Percentiles rank a stretch among this genome's conserved stretches.
phyloP scores from a whole-genome alignment of 2,113 vertebrate species.

The Erpornis zantholeuca region DNA sequence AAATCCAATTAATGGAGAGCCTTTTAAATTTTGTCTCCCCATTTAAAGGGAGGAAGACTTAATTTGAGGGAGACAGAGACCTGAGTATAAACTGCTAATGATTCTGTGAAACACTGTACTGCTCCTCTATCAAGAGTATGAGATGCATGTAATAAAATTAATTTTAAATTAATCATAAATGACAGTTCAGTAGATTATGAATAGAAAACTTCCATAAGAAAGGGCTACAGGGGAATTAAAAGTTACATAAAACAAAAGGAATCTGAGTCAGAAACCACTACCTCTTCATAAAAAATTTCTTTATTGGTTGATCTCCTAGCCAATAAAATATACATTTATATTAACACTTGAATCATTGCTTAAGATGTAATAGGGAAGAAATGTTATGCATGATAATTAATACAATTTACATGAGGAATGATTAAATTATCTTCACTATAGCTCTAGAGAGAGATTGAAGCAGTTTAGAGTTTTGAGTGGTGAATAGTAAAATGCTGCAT shows the following conservation, averaged over 20 bases:
- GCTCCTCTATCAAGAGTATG: neutral
- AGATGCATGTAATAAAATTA: neutral
- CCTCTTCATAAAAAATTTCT: neutral
- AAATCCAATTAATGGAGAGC: neutral
- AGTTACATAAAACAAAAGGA: neutral
- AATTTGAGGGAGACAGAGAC: neutral
- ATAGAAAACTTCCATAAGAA: neutral
- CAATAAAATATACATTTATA: neutral
- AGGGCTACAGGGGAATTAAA: neutral
- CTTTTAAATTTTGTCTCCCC: neutral
- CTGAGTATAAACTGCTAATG: neutral
- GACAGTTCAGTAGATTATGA: neutral
- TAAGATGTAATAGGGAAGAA: neutral
- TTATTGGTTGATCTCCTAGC: neutral
- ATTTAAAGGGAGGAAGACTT: neutral
- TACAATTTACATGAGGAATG: neutral
- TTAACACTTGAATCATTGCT: neutral
- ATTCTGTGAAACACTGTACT: neutral
- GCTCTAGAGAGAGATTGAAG: neutral
- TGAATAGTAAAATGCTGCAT: neutral
- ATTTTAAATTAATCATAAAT: conserved; percentile 13
- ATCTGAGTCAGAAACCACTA: neutral
- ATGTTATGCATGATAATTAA: neutral
- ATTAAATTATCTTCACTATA: neutral
- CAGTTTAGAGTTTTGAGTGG: neutral